Conservation (phyloP, 2,113 vertebrate species). For the Corydoras maculifer region DNA sequence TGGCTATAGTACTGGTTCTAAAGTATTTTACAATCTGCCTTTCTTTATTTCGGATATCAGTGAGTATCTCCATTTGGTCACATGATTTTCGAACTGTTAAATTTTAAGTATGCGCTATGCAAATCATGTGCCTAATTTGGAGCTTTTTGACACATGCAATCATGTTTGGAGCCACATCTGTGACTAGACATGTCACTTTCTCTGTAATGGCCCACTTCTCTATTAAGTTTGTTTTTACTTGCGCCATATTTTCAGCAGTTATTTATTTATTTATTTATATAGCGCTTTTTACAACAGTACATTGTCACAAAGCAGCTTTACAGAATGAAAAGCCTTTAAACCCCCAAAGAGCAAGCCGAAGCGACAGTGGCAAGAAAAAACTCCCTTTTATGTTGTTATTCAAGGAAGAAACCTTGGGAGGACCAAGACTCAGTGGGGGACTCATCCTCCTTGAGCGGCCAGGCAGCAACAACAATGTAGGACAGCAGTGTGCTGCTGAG, state of each 20-base stretch:
- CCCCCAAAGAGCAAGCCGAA: too few relatives aligned
- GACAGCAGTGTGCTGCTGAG: constrained; percentile 6
- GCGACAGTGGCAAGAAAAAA: too few relatives aligned
- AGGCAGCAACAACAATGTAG: too few relatives aligned
- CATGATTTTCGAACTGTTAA: constrained; percentile 4
- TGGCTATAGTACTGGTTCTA: constrained; percentile 10
- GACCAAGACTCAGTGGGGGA: too few relatives aligned
- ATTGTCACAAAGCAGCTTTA: too few relatives aligned
- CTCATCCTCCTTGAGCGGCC: too few relatives aligned
- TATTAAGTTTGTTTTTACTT: neutral
- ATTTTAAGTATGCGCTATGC: constrained; percentile 2
- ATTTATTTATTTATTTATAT: too few relatives aligned
- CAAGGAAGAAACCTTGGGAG: too few relatives aligned
- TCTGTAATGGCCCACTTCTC: neutral
- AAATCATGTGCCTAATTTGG: constrained; percentile 3
- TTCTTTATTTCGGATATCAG: constrained; percentile 2
- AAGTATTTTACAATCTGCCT: constrained; percentile 23
- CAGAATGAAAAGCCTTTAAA: too few relatives aligned
- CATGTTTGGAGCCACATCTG: neutral
- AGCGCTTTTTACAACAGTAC: too few relatives aligned
- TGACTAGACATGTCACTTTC: constrained; percentile 1
- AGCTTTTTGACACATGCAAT: neutral
- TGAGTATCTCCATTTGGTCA: constrained; percentile 3
- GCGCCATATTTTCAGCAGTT: constrained; percentile 7
- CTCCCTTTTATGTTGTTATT: too few relatives aligned